Conservation (phyloP, 2,888 invertebrate species). For the Heteromyza rotundicornis region DNA sequence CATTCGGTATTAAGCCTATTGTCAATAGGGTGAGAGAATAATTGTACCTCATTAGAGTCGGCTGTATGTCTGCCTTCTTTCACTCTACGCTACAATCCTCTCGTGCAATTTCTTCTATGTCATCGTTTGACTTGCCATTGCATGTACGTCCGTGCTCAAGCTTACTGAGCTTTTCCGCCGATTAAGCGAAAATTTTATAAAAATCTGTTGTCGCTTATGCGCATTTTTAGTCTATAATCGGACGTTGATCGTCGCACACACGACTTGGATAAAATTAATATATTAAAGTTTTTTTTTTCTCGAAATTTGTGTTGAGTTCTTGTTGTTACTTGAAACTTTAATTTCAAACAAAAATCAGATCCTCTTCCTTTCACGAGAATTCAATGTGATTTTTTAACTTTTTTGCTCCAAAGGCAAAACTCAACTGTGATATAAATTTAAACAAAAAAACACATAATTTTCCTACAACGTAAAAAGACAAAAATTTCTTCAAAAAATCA, state of each 20-base stretch:
- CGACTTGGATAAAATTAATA: neutral
- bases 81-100: no score
- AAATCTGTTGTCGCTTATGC: neutral
- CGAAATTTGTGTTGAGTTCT: neutral
- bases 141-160: no score
- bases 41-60: no score
- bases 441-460: neutral
- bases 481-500: no score
- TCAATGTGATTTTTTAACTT: neutral
- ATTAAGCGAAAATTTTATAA: no score
- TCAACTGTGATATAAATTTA: conserved; percentile 1
- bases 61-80: no score
- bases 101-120: no score
- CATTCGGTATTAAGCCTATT: no score
- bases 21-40: no score
- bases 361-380: neutral
- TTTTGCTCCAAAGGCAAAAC: no score
- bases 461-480: neutral
- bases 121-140: no score
- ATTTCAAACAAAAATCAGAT: neutral
- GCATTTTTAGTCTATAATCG: conserved; percentile 26
- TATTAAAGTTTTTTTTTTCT: neutral
- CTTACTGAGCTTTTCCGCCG: no score
- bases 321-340: neutral
- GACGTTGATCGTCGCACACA: conserved; percentile 24